Conservation (phyloP, 53 echinoderm and acorn worm species). For the Antedon mediterranea region DNA sequence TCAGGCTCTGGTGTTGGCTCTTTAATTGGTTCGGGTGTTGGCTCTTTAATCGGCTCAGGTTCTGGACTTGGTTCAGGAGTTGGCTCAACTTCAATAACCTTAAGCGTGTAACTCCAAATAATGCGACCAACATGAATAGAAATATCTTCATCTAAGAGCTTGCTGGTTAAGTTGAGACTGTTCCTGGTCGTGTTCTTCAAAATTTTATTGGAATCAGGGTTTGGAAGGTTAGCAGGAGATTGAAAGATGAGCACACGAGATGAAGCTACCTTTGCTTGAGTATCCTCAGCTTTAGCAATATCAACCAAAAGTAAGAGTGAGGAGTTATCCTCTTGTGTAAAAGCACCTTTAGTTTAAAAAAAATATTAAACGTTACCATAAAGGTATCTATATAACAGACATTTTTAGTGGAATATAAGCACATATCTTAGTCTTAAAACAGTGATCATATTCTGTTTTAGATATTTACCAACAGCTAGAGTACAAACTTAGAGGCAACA, state of each 20-base stretch:
- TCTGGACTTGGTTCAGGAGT: conserved; percentile 12
- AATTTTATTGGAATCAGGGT: neutral
- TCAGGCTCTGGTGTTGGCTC: conserved; percentile 1
- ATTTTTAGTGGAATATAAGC: too few species aligned
- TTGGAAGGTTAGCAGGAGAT: neutral
- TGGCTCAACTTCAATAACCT: neutral
- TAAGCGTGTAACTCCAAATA: neutral
- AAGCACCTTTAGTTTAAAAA: neutral
- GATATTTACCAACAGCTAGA: too few species aligned
- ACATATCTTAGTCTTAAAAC: too few species aligned
- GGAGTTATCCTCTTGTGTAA: neutral
- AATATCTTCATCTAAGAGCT: neutral
- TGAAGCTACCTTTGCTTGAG: neutral
- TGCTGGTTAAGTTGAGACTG: neutral
- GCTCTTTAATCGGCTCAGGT: neutral
- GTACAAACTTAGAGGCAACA: too few species aligned
- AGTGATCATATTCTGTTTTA: too few species aligned
- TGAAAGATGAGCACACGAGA: neutral
- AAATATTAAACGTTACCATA: neutral
- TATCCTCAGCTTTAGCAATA: neutral
- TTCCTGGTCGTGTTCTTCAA: neutral
- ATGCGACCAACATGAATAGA: neutral
- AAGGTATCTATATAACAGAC: too few species aligned
- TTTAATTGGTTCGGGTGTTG: neutral
- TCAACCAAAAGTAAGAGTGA: neutral